Percentiles rank a stretch among this genome's conserved stretches.
Conservation (phyloP, 2,888 invertebrate genomes). For the Athalia cordata region DNA sequence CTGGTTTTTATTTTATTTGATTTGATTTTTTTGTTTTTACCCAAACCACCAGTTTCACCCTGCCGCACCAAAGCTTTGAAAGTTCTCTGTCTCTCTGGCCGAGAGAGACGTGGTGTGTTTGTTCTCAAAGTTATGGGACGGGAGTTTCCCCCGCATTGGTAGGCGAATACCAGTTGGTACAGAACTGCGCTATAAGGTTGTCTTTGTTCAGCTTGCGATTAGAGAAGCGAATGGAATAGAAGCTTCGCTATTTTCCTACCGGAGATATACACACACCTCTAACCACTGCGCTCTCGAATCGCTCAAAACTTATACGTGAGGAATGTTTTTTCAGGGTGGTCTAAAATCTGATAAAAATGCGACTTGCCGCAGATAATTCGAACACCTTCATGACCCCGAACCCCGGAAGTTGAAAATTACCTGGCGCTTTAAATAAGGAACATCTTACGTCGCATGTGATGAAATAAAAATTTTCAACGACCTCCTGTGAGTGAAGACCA, state of each 20-base stretch:
- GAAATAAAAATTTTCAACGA: too few relatives aligned
- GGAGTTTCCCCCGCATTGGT: slow-evolving; percentile 9
- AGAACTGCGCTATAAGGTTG: slow-evolving; percentile 9
- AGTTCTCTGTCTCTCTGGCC: slow-evolving; percentile 33
- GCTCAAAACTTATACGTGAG: background rate
- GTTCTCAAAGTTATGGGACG: slow-evolving; percentile 43
- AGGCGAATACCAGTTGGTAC: slow-evolving; percentile 35
- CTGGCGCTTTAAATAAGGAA: too few relatives aligned
- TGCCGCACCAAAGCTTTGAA: slow-evolving; percentile 18
- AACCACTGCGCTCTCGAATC: background rate
- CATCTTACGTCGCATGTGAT: too few relatives aligned
- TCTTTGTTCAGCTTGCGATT: slow-evolving; percentile 11
- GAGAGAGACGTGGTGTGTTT: slow-evolving; percentile 33
- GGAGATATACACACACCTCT: background rate
- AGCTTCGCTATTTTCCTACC: slow-evolving; percentile 15
- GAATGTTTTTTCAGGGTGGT: slow-evolving; percentile 15
- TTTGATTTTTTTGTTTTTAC: background rate
- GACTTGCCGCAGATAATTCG: too few relatives aligned
- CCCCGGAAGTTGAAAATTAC: too few relatives aligned
- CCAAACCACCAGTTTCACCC: slow-evolving; percentile 33
- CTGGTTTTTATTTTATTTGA: slow-evolving; percentile 33
- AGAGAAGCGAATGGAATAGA: slow-evolving; percentile 16
- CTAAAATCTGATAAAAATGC: background rate
- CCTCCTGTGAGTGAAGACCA: too few relatives aligned
- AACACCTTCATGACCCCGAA: too few relatives aligned